Percentiles rank a stretch among this genome's conserved stretches.
These are phyloP conservation scores for Melanaphis sacchari DNA, from an alignment of 1,140 invertebrate species.

Conservation along the genomic window DNA sequence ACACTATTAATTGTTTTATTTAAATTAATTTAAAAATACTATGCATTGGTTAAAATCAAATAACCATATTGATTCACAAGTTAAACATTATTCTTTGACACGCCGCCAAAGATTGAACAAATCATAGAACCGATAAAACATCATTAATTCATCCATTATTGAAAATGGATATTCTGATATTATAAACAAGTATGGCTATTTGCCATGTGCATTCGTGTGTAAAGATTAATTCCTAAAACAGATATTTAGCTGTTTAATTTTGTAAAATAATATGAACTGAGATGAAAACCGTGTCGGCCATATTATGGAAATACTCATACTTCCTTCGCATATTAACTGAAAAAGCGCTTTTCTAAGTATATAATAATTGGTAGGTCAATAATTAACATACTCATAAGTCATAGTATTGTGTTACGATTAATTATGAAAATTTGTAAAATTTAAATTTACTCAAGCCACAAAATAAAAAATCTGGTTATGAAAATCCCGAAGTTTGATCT, in stretches of 20 bases:
- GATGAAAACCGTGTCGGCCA: neutral
- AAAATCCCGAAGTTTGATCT: neutral
- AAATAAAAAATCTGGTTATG: neutral
- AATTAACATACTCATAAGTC: too few relatives aligned
- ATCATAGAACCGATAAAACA: neutral
- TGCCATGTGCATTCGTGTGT: neutral
- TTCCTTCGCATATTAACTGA: neutral
- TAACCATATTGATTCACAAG: neutral
- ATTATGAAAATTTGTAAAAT: neutral
- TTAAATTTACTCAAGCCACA: neutral
- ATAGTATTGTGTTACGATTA: neutral
- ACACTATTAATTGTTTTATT: neutral
- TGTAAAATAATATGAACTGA: neutral
- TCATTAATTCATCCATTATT: neutral
- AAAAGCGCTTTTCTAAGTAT: neutral
- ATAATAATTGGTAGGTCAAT: too few relatives aligned
- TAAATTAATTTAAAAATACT: neutral
- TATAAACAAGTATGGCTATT: neutral
- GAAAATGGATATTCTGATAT: conserved; percentile 9
- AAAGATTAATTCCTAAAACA: neutral
- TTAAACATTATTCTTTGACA: neutral
- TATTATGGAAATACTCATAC: neutral
- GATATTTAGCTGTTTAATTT: neutral
- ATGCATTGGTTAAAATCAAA: neutral
- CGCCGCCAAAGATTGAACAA: neutral